Evolutionary conservation across 1,140 invertebrate genomes (phyloP), one percentile per base, ranked within the genome.

Genomic region (Galleria mellonella): DNA sequence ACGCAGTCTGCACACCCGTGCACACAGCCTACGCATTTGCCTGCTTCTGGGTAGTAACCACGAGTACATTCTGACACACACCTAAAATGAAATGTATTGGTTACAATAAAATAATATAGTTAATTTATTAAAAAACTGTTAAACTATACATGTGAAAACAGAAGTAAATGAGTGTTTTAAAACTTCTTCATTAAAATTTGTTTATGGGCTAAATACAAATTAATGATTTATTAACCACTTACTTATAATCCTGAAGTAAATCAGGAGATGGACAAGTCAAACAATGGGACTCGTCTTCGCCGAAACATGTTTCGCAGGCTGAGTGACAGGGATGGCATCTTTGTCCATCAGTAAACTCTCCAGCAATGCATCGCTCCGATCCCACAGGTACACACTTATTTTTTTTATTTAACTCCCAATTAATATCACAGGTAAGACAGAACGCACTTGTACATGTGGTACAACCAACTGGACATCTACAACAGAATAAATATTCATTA

Each of bases 1-100:
- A 90, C 89, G 64, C 94, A 96, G 12, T 91, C 90, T 0, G 89
- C 87, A 71, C 94, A 96, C 0, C 93, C 92, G 59, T 94, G 92
- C 29, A 93, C 61, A 65, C 94, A 96, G 1, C 91, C 92, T 0
- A 90, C 86, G 64, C 94, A 96, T 0, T 90, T 74, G 1, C 90
- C 90, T 5, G 89, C 89, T 35, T 92, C 90, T 43, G 90, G 86
- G 61, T 91, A 96, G 64, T 87, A 92, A 0, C 93, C 93, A 36
- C 89, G 88, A 40, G 91, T 90, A 71, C 94, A 96, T 39, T 90
- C 89, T 2, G 89, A 87, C 0, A 94, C 91, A 64, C 94, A 96
- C 32, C 87, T 87, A 71, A 2, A 46, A 48, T 7, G 7, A 33
- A 33, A n/a, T 11, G 7, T 32, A n/a, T n/a, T n/a, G 6, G 17